These are phyloP conservation scores for Catharus minimus DNA, from an alignment of 2,113 vertebrate species.

Conservation along the genomic window DNA sequence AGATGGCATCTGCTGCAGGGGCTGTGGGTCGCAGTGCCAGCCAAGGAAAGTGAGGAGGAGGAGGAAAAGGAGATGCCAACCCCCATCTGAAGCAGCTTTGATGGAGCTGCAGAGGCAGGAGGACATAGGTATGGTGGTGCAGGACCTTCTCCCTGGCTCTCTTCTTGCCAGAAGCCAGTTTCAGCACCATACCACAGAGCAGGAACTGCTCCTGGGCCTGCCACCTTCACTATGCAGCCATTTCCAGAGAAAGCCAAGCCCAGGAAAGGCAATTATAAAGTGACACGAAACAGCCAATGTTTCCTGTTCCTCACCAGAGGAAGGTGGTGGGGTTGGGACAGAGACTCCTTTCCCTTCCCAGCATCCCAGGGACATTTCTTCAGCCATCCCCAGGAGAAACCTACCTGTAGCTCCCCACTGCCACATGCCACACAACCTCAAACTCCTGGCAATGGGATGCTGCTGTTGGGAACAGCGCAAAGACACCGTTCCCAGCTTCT, in stretches of 20 bases:
- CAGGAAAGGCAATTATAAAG: not conserved
- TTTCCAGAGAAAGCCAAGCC: not conserved
- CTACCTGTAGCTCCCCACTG: not conserved
- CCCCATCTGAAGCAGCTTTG: not conserved
- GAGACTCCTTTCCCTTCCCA: not conserved
- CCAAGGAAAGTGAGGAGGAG: not conserved
- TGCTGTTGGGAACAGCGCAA: fast-evolving
- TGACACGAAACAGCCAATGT: not conserved
- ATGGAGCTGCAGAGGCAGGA: not conserved
- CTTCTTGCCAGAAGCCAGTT: not conserved
- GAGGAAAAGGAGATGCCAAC: not conserved
- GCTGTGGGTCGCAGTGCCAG: not conserved
- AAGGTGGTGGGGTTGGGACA: not conserved
- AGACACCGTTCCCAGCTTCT: fast-evolving
- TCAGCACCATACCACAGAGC: not conserved
- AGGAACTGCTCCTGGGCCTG: not conserved
- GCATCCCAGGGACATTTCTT: not conserved
- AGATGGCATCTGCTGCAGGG: not conserved
- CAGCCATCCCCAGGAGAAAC: not conserved
- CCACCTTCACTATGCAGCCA: not conserved
- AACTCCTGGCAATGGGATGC: not conserved
- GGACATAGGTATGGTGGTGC: fast-evolving
- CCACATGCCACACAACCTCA: fast-evolving
- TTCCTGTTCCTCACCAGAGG: not conserved
- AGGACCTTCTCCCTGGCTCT: not conserved